A percentile compares a stretch with the other conserved stretches of the same genome.
phyloP scores from a whole-genome alignment of 2,888 invertebrate species.

The Thymelicus sylvestris region DNA sequence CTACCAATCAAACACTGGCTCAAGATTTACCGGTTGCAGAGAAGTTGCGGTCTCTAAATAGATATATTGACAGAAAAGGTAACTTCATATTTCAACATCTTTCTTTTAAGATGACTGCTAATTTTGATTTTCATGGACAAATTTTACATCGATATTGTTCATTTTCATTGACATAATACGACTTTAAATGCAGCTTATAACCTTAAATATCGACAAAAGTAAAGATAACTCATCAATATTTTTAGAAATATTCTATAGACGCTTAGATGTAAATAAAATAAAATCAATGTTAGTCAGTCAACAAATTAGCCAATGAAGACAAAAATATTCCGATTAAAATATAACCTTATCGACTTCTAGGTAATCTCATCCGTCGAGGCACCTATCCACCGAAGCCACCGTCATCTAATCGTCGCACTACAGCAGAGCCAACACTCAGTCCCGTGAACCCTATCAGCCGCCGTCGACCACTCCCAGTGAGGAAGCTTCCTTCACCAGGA shows the following conservation, averaged over 20 bases:
- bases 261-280: too few relatives aligned
- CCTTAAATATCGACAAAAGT: too few relatives aligned
- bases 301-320: too few relatives aligned
- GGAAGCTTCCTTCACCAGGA: slow-evolving; percentile 56
- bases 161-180: too few relatives aligned
- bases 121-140: too few relatives aligned
- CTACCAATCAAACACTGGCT: slow-evolving; percentile 69
- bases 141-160: too few relatives aligned
- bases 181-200: too few relatives aligned
- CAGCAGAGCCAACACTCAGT: slow-evolving; percentile 56
- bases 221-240: too few relatives aligned
- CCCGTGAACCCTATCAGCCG: slow-evolving; percentile 49
- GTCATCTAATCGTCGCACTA: slow-evolving; percentile 58
- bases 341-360: slow-evolving; percentile 50
- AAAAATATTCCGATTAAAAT: neutral
- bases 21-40: slow-evolving; percentile 78
- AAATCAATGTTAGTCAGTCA: too few relatives aligned
- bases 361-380: slow-evolving; percentile 67
- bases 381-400: slow-evolving; percentile 63
- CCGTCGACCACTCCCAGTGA: slow-evolving; percentile 60
- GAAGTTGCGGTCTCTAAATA: slow-evolving; percentile 70
- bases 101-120: too few relatives aligned
- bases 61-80: slow-evolving; percentile 79
- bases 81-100: slow-evolving; percentile 8
- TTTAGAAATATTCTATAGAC: too few relatives aligned